These are phyloP conservation scores for Gnathochromis pfefferi DNA, from an alignment of 2,113 vertebrate genomes.

Conservation along the genomic window DNA sequence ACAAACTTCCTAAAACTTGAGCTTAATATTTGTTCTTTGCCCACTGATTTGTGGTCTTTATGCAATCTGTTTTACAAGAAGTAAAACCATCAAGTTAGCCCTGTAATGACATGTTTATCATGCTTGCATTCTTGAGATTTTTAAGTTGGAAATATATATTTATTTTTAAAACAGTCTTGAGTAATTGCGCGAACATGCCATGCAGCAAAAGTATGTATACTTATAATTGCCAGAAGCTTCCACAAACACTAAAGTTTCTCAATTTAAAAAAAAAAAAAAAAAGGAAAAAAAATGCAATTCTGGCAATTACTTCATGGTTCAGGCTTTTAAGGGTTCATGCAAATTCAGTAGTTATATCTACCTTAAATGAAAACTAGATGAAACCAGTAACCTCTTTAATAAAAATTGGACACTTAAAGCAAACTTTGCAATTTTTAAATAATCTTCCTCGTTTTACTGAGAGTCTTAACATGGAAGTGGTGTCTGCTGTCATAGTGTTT, in stretches of 20 bases:
- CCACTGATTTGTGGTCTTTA: neutral
- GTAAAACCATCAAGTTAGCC: neutral
- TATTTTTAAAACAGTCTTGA: neutral
- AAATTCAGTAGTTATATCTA: neutral
- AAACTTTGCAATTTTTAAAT: neutral
- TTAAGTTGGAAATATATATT: neutral
- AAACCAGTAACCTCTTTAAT: neutral
- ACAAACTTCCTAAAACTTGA: neutral
- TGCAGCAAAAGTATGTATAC: neutral
- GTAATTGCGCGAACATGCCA: fast-evolving
- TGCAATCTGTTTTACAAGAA: neutral
- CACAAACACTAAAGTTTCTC: neutral
- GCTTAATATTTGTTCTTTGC: neutral
- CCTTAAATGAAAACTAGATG: neutral
- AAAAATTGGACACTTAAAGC: neutral
- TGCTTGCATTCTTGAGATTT: neutral
- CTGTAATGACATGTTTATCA: neutral
- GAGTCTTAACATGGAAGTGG: neutral
- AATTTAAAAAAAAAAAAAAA: neutral
- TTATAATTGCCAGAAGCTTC: neutral
- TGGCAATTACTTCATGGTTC: neutral
- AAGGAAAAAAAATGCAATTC: neutral
- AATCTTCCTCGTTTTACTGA: neutral
- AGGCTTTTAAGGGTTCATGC: neutral
- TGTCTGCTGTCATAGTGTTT: neutral